These are phyloP conservation scores for Motacilla alba DNA, from an alignment of 2,113 vertebrate genomes.

Conservation along the genomic window DNA sequence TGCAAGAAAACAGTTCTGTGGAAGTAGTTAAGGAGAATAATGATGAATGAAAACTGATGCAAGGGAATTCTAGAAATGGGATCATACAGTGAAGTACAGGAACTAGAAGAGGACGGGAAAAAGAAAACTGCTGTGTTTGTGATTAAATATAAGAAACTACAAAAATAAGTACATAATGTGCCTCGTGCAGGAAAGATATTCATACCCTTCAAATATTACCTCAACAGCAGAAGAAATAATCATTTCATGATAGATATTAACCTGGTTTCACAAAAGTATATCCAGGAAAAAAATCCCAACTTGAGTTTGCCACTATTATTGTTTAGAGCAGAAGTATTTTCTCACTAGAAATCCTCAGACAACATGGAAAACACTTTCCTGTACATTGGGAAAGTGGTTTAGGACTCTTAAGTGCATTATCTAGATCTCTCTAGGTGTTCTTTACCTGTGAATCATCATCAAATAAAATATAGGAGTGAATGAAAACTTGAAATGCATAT, in stretches of 20 bases:
- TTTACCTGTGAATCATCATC: neutral
- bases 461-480: neutral
- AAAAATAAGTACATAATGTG: accelerated
- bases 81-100: neutral
- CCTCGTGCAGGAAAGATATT: neutral
- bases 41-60: neutral
- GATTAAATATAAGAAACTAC: neutral
- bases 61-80: neutral
- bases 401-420: neutral
- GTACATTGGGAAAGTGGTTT: neutral
- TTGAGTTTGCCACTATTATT: neutral
- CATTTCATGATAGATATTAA: neutral
- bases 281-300: neutral
- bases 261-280: neutral
- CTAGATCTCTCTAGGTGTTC: neutral
- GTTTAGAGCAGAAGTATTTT: neutral
- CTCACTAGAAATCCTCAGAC: neutral
- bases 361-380: neutral
- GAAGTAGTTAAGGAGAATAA: neutral
- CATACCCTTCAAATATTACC: neutral
- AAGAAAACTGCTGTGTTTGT: neutral
- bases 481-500: neutral
- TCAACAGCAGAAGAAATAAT: neutral
- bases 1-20: neutral
- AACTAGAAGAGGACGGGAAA: neutral